phyloP scores from a whole-genome alignment of 2,113 vertebrate species.

The Thinocorus orbignyianus region DNA sequence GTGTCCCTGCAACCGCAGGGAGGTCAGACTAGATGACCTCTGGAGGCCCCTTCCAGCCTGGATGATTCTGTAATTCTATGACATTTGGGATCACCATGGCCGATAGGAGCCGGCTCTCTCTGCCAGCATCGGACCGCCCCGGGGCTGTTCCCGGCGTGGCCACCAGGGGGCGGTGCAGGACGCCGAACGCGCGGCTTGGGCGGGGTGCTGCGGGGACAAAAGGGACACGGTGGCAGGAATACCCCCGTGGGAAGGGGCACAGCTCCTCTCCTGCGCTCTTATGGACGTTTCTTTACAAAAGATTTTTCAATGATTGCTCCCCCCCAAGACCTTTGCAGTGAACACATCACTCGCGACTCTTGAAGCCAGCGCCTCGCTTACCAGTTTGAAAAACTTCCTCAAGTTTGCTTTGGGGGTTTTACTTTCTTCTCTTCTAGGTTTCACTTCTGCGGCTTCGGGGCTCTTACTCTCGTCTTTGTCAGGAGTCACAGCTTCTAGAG shows the following conservation, averaged over 20 bases:
- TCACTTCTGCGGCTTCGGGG: neutral
- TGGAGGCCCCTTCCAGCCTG: no score
- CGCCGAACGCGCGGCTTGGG: neutral
- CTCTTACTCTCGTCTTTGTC: constrained; percentile 12
- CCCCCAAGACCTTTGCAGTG: fast-evolving
- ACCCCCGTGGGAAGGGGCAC: fast-evolving
- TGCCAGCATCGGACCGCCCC: neutral
- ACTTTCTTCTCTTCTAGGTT: constrained; percentile 49
- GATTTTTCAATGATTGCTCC: neutral
- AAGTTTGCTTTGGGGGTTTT: constrained; percentile 70
- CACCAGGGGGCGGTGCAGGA: constrained; percentile 41
- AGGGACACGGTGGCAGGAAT: neutral
- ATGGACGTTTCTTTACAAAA: neutral
- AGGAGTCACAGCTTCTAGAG: constrained; percentile 14
- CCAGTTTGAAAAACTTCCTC: constrained; percentile 79
- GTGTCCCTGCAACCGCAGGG: no score
- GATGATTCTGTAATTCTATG: no score
- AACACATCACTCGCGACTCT: fast-evolving
- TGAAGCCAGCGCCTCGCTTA: constrained; percentile 35
- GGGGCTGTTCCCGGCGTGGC: neutral
- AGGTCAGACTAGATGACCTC: no score
- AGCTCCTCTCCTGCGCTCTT: fast-evolving
- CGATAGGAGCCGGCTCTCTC: fast-evolving
- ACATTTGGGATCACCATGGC: fast-evolving
- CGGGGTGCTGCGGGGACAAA: neutral